Evolutionary conservation across 2,113 vertebrate genomes (phyloP).

Genomic region (Ameiurus melas): DNA sequence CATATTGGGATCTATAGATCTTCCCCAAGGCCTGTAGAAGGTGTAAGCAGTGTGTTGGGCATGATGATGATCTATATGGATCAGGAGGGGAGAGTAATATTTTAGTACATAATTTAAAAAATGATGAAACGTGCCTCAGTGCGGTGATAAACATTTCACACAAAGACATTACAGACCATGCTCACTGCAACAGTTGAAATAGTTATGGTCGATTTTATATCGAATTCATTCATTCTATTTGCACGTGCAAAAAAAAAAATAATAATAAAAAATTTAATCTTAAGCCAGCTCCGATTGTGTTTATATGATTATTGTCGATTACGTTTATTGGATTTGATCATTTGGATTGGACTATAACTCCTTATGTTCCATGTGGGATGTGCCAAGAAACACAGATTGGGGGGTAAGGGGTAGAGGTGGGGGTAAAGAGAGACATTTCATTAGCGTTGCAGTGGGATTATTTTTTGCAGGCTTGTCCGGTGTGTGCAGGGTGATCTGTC

Average conservation of each 20-base stretch:
- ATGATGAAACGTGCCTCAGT: not conserved
- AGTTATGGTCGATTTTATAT: not conserved
- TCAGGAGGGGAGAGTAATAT: not conserved
- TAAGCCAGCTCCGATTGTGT: not conserved
- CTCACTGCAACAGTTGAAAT: not conserved
- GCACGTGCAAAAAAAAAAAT: not conserved
- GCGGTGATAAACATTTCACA: not conserved
- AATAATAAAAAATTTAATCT: not conserved
- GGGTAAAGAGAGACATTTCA: not conserved
- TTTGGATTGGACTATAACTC: not conserved
- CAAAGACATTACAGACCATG: not conserved
- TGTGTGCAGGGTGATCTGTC: conserved; percentile 55
- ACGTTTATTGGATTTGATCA: not conserved
- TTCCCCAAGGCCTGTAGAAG: not conserved
- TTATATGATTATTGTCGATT: not conserved
- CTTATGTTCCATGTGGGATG: not conserved
- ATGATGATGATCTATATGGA: not conserved
- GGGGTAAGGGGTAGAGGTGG: too few relatives aligned
- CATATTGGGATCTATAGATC: too few relatives aligned
- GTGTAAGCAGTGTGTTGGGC: not conserved
- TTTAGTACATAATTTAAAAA: too few relatives aligned
- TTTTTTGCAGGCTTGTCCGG: conserved; percentile 6
- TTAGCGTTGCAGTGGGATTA: conserved; percentile 21
- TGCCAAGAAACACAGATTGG: not conserved
- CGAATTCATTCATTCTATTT: not conserved